phyloP scores from a whole-genome alignment of 1,140 invertebrate species.

The Glomeris maerens region DNA sequence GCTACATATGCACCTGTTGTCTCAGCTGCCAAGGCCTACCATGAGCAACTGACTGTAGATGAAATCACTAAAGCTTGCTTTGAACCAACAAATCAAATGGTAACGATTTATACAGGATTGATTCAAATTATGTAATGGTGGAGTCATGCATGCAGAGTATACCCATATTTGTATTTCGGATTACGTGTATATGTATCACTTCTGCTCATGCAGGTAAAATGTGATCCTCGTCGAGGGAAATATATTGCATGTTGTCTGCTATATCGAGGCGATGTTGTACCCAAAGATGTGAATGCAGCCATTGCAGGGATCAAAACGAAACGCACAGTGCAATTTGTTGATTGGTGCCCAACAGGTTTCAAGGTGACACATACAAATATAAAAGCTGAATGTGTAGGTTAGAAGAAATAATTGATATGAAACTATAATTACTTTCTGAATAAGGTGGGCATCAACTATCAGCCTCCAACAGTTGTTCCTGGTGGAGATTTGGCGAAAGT shows the following conservation, averaged over 20 bases:
- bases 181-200: background rate
- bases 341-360: constrained; percentile 35
- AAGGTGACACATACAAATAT: constrained; percentile 20
- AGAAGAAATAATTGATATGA: too few species aligned
- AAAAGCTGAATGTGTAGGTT: too few species aligned
- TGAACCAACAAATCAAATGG: constrained; percentile 34
- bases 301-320: constrained; percentile 30
- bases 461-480: constrained; percentile 41
- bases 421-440: constrained; percentile 10
- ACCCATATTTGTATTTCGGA: background rate
- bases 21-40: constrained; percentile 29
- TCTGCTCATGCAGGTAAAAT: constrained; percentile 37
- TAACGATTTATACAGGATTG: constrained; percentile 12
- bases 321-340: constrained; percentile 30
- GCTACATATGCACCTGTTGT: constrained; percentile 31
- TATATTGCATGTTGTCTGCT: constrained; percentile 32
- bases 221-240: constrained; percentile 33
- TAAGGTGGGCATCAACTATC: constrained; percentile 34
- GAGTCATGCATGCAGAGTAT: background rate
- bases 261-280: constrained; percentile 37
- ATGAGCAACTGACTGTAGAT: constrained; percentile 31
- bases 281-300: constrained; percentile 35
- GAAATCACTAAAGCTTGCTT: constrained; percentile 35
- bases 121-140: background rate
- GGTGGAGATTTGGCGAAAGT: constrained; percentile 63